These are phyloP conservation scores for Rhagoletis zephyria DNA, from an alignment of 1,140 invertebrate genomes.

Conservation along the genomic window DNA sequence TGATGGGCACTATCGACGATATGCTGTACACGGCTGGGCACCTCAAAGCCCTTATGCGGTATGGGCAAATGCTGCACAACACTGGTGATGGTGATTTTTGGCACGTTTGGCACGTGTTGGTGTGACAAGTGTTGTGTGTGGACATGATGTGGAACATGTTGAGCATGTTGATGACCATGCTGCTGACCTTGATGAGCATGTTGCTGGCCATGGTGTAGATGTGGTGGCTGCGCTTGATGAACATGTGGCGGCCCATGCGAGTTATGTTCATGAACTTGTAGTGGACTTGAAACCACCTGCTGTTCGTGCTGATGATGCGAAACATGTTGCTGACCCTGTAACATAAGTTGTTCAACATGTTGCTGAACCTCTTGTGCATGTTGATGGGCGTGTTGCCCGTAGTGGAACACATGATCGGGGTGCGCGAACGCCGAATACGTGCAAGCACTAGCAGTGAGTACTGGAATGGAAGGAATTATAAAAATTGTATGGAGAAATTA, in stretches of 20 bases:
- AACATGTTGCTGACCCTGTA: conserved; percentile 46
- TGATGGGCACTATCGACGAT: conserved; percentile 34
- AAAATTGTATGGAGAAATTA: background rate
- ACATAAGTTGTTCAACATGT: conserved; percentile 47
- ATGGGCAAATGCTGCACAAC: conserved; percentile 19
- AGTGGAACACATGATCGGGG: background rate
- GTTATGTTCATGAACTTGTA: conserved; percentile 38
- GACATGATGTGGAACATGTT: background rate
- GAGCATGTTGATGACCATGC: background rate
- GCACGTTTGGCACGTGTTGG: conserved; percentile 20
- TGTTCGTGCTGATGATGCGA: conserved; percentile 39
- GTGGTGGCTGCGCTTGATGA: background rate
- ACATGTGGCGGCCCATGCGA: conserved; percentile 1
- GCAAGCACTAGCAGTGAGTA: background rate
- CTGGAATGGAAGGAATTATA: background rate
- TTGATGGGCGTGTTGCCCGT: background rate
- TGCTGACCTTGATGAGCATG: background rate
- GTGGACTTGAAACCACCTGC: background rate
- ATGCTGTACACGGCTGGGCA: conserved; percentile 25
- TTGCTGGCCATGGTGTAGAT: background rate
- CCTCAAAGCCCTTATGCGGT: background rate
- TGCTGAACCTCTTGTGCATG: conserved; percentile 36
- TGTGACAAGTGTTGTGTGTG: background rate
- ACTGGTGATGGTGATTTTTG: background rate
- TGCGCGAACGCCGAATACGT: background rate